Evolutionary conservation across 2,113 vertebrate genomes (phyloP).

Genomic region (Cavia porcellus): DNA sequence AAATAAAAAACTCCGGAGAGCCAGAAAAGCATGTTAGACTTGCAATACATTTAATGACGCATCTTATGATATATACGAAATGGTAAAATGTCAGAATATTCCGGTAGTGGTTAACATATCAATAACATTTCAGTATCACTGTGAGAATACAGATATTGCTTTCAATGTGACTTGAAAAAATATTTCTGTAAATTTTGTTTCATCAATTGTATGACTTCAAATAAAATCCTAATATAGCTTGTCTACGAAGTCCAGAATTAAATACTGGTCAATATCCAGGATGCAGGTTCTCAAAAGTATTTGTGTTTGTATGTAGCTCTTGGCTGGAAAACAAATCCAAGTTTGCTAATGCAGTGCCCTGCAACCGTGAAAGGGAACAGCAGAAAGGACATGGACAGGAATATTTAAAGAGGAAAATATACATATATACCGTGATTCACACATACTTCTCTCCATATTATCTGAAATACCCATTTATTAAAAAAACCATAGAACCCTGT

Average conservation of each 20-base stretch:
- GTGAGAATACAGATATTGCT: conserved; percentile 71
- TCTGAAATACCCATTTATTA: background rate
- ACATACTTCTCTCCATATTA: conserved; percentile 29
- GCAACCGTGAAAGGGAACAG: conserved; percentile 69
- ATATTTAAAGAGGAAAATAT: conserved; percentile 58
- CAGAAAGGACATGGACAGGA: conserved; percentile 44
- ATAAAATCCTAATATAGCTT: conserved; percentile 75
- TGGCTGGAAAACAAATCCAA: conserved; percentile 83
- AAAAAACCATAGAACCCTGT: background rate
- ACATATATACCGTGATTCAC: conserved; percentile 16
- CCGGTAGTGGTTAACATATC: conserved; percentile 9
- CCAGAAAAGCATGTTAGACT: conserved; percentile 6
- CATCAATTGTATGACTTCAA: conserved; percentile 83
- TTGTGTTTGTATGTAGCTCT: conserved; percentile 83
- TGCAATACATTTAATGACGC: conserved; percentile 38
- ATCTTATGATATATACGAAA: conserved; percentile 36
- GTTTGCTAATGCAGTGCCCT: conserved; percentile 76
- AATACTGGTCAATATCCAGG: conserved; percentile 74
- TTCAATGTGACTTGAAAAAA: conserved; percentile 78
- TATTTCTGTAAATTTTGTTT: conserved; percentile 79
- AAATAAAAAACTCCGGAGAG: background rate
- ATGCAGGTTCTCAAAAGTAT: conserved; percentile 74
- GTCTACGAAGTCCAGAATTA: conserved; percentile 85
- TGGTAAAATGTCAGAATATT: conserved; percentile 60
- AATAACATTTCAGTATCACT: conserved; percentile 64